Percentiles rank a stretch among this genome's conserved stretches.
Evolutionary conservation across 2,113 vertebrate genomes (phyloP).

Genomic region (Microcebus ravelobensis): DNA sequence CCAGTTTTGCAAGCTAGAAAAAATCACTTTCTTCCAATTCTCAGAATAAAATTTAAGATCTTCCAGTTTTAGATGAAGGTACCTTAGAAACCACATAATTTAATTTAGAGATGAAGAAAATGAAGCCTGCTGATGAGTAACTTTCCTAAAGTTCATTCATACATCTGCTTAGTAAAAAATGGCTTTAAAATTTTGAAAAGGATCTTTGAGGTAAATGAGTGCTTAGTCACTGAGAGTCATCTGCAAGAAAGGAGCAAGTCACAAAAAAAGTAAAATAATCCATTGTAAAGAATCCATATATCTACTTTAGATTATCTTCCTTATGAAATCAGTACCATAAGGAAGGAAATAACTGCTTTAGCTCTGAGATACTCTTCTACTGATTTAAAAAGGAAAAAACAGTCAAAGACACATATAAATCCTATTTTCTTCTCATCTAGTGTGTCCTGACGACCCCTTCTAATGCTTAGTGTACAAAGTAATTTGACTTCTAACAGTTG

Average conservation of each 20-base stretch:
- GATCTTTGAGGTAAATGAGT: not conserved
- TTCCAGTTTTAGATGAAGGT: slow-evolving; percentile 12
- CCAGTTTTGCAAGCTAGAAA: slow-evolving; percentile 32
- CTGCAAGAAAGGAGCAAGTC: slow-evolving; percentile 14
- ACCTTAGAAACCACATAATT: slow-evolving; percentile 13
- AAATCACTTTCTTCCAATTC: not conserved
- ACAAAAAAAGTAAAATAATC: slow-evolving; percentile 35
- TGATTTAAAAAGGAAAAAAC: not conserved
- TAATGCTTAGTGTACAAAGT: not conserved
- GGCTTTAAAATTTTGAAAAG: slow-evolving; percentile 28
- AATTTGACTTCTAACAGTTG: slow-evolving; percentile 10
- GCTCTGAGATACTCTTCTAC: not conserved
- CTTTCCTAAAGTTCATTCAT: not conserved
- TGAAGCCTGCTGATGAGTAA: not conserved
- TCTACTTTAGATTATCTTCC: slow-evolving; percentile 37
- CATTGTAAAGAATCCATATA: not conserved
- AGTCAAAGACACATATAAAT: not conserved
- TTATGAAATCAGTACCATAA: slow-evolving; percentile 19
- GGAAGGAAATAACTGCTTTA: not conserved
- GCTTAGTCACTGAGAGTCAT: not conserved
- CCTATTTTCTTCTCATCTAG: not conserved
- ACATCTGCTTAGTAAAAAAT: not conserved
- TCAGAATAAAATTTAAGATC: slow-evolving; percentile 16
- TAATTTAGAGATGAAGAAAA: slow-evolving; percentile 23
- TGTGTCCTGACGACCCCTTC: not conserved